Conservation (phyloP, 2,888 invertebrate species). For the Drosophila falleni region DNA sequence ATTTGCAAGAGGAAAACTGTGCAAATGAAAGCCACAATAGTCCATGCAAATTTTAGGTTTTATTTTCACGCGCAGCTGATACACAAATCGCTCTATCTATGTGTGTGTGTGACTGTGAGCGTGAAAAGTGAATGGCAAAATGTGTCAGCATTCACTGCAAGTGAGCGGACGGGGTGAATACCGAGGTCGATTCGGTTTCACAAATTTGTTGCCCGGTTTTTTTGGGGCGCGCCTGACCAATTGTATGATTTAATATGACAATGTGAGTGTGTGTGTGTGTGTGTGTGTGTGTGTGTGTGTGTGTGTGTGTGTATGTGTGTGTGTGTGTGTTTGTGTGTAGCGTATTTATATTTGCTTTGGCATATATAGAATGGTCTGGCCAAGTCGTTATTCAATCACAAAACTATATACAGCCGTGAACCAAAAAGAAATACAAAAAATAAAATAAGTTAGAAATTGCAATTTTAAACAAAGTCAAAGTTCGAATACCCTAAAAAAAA, state of each 20-base stretch:
- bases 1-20: constrained; percentile 4
- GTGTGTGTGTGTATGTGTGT: constrained; percentile 12
- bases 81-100: constrained; percentile 45
- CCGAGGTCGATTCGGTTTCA: constrained; percentile 50
- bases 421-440: constrained; percentile 25
- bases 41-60: constrained; percentile 65
- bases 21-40: neutral
- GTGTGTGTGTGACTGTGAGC: constrained; percentile 45
- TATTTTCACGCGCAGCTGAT: constrained; percentile 77
- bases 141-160: constrained; percentile 62
- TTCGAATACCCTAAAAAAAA: constrained; percentile 26
- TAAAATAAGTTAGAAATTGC: constrained; percentile 30
- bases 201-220: constrained; percentile 54
- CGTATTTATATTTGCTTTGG: constrained; percentile 25
- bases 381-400: constrained; percentile 68
- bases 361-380: constrained; percentile 40
- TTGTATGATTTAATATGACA: constrained; percentile 72
- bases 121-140: constrained; percentile 76
- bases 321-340: constrained; percentile 8
- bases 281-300: constrained; percentile 26
- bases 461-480: constrained; percentile 19
- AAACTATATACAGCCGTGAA: constrained; percentile 43
- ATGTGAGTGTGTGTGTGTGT: constrained; percentile 27
- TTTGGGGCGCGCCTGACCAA: constrained; percentile 63
- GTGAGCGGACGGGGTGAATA: neutral